These are phyloP conservation scores for Nomia melanderi DNA, from an alignment of 1,140 invertebrate species.

Conservation along the genomic window DNA sequence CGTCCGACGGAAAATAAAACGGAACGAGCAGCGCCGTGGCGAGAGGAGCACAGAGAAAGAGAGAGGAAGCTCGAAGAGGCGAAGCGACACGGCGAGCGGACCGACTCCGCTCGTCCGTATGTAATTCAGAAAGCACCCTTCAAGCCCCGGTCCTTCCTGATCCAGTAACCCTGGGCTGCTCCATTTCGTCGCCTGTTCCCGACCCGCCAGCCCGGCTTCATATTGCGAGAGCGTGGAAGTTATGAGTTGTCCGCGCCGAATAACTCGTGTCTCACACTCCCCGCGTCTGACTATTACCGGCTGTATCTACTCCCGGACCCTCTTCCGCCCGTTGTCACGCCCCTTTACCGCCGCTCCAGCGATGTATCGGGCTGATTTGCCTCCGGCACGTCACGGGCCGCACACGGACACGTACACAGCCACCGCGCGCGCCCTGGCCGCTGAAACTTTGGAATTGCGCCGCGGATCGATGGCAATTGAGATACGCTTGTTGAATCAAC, in stretches of 20 bases:
- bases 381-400: neutral
- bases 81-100: neutral
- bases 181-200: neutral
- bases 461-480: neutral
- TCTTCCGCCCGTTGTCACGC: neutral
- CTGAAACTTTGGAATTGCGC: neutral
- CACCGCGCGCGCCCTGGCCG: no score
- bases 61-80: neutral
- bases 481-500: no score
- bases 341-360: neutral
- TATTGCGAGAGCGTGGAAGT: slow-evolving; percentile 27
- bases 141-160: slow-evolving; percentile 21
- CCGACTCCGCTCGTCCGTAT: slow-evolving; percentile 36
- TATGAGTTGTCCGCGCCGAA: slow-evolving; percentile 27
- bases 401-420: neutral
- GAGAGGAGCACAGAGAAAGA: no score
- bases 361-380: neutral
- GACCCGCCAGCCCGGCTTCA: neutral
- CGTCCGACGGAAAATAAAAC: slow-evolving; percentile 34
- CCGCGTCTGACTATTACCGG: neutral
- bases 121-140: slow-evolving; percentile 37
- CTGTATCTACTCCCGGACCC: neutral
- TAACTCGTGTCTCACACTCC: neutral
- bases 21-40: no score
- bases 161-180: slow-evolving; percentile 5